Evolutionary conservation across 2,888 invertebrate genomes (phyloP), one percentile per base, ranked within the genome.

Genomic region (Scaptomyza parva): DNA sequence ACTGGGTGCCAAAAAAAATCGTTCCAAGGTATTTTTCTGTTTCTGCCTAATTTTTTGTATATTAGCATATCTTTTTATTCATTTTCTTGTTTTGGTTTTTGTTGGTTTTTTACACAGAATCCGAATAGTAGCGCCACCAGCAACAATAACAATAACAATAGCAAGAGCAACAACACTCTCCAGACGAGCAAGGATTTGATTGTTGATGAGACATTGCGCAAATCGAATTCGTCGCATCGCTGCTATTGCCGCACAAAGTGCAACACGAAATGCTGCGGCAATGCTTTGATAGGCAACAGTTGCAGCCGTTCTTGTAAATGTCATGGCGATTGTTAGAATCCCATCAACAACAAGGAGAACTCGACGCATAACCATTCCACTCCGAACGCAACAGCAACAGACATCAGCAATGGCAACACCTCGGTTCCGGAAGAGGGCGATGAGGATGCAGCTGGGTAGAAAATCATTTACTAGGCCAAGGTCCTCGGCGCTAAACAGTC

Each of bases 1-100:
- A 43, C 9, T 83, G 43, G 22, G 24, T 43, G 14, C 43, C 43
- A 1, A 2, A 6, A 9, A 9, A 2, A 43, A 43, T 9, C 43
- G 43, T 9, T 1, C 43, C 22, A 43, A 14, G 20, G 43, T 24
- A 24, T n/a, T 14, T 45, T 7, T 7, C 17, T n/a, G 5, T 2
- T 30, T 33, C 12, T 18, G 11, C 17, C n/a, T n/a, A n/a, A n/a
- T n/a, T n/a, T n/a, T n/a, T n/a, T n/a, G n/a, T n/a, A n/a, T n/a
- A n/a, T n/a, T n/a, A n/a, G n/a, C n/a, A n/a, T n/a, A n/a, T n/a
- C 12, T 4, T n/a, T n/a, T n/a, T 3, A 37, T 17, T 17, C 3
- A 8, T 9, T 35, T 2, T 17, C 35, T 9, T 8, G 0, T 37
- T 35, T 11, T 14, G 6, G 14, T 35, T 2, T 14, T n/a, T 5